Conservation (phyloP, 2,113 vertebrate genomes). For the Ia io region DNA sequence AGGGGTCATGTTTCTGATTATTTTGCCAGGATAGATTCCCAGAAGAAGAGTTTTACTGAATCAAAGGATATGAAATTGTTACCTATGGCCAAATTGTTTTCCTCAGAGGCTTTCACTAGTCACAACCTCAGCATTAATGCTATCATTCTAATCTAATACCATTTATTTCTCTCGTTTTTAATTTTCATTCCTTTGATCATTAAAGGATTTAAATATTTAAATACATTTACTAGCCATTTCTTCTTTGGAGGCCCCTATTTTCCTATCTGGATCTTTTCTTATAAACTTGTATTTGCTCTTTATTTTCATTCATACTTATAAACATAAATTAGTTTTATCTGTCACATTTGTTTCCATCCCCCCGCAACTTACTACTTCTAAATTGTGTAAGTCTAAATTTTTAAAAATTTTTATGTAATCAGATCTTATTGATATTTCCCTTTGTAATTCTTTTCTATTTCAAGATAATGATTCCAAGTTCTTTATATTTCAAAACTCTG, state of each 20-base stretch:
- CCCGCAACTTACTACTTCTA: background rate
- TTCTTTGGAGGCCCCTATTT: background rate
- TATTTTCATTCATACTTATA: slow-evolving; percentile 19
- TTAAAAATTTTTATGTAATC: background rate
- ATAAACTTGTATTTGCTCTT: slow-evolving; percentile 25
- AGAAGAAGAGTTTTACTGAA: background rate
- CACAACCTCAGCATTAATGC: background rate
- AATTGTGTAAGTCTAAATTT: background rate
- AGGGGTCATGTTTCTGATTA: background rate
- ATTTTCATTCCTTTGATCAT: slow-evolving; percentile 4
- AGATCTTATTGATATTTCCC: background rate
- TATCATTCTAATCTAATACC: background rate
- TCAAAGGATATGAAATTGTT: background rate
- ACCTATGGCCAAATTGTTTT: background rate
- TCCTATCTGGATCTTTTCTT: slow-evolving; percentile 4
- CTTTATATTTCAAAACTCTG: slow-evolving; percentile 13
- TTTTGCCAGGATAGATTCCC: background rate
- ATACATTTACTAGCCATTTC: background rate
- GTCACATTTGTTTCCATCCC: background rate
- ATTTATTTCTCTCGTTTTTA: background rate
- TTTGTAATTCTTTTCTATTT: slow-evolving; percentile 24
- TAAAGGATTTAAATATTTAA: background rate
- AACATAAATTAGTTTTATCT: background rate
- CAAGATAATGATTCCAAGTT: slow-evolving; percentile 26
- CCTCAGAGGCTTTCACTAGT: background rate